Conservation (phyloP, 2,888 invertebrate genomes). For the Cephus runcator region DNA sequence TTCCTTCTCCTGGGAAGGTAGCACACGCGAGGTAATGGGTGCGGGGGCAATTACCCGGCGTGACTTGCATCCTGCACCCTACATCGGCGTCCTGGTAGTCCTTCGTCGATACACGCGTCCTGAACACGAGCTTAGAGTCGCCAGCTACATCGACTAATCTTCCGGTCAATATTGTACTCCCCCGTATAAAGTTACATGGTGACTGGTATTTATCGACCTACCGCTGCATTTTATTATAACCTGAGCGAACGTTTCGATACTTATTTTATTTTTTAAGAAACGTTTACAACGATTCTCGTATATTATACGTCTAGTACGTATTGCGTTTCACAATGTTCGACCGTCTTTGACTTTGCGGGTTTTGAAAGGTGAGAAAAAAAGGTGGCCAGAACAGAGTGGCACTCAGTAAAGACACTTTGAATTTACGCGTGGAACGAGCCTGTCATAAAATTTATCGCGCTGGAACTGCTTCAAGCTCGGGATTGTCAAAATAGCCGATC, state of each 20-base stretch:
- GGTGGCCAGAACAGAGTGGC: not conserved
- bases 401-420: slow-evolving; percentile 18
- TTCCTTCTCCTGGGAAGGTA: slow-evolving; percentile 31
- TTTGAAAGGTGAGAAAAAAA: not conserved
- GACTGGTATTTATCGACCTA: slow-evolving; percentile 22
- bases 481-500: slow-evolving; percentile 64
- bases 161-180: slow-evolving; percentile 28
- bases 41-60: slow-evolving; percentile 60
- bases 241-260: not conserved
- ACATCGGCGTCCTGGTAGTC: slow-evolving; percentile 36
- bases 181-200: slow-evolving; percentile 12
- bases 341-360: not conserved
- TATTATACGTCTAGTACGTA: not conserved
- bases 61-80: slow-evolving; percentile 62
- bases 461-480: slow-evolving; percentile 26
- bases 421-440: slow-evolving; percentile 35
- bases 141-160: slow-evolving; percentile 22
- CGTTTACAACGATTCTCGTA: not conserved
- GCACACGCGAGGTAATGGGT: slow-evolving; percentile 48
- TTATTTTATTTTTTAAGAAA: not conserved
- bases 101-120: slow-evolving; percentile 23
- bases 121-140: slow-evolving; percentile 17
- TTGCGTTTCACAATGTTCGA: not conserved
- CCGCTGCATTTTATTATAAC: slow-evolving; percentile 1
- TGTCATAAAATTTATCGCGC: slow-evolving; percentile 61